These are phyloP conservation scores for Tanypteryx hageni DNA, from an alignment of 2,888 invertebrate genomes.

Conservation along the genomic window DNA sequence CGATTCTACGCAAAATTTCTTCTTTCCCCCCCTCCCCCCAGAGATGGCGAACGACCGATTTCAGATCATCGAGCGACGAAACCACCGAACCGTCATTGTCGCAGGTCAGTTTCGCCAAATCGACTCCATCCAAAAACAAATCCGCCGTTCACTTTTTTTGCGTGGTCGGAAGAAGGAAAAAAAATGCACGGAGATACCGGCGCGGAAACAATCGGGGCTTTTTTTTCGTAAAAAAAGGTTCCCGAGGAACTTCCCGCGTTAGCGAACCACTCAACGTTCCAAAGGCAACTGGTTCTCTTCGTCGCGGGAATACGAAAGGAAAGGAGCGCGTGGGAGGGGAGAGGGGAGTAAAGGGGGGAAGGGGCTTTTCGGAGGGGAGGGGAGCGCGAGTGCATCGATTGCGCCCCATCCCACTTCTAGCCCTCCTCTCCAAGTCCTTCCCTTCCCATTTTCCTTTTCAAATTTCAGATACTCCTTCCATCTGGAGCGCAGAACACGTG, in stretches of 20 bases:
- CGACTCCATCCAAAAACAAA: too few relatives aligned
- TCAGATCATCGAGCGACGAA: too few relatives aligned
- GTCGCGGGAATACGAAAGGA: neutral
- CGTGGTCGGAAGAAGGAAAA: neutral
- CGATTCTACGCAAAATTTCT: too few relatives aligned
- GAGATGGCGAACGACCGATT: too few relatives aligned
- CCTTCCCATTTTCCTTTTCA: neutral
- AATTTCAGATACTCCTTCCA: conserved; percentile 54
- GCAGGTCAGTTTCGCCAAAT: too few relatives aligned
- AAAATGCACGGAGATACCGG: neutral
- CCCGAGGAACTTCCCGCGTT: neutral
- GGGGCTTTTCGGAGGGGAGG: neutral
- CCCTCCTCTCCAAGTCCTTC: neutral
- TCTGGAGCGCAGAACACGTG: conserved; percentile 47
- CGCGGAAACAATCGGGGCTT: neutral
- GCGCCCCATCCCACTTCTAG: conserved; percentile 9
- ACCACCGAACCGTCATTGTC: too few relatives aligned
- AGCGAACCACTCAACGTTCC: conserved; percentile 45
- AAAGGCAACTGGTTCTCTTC: conserved; percentile 48
- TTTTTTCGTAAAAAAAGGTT: neutral
- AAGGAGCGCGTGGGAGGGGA: conserved; percentile 1
- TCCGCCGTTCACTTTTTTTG: too few relatives aligned
- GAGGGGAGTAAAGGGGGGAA: neutral
- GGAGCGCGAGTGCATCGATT: conserved; percentile 25
- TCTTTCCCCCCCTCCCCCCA: too few relatives aligned